Percentiles rank a stretch among this genome's conserved stretches.
Evolutionary conservation across 2,888 invertebrate species (phyloP).

Genomic region (Epinotia brunnichana): DNA sequence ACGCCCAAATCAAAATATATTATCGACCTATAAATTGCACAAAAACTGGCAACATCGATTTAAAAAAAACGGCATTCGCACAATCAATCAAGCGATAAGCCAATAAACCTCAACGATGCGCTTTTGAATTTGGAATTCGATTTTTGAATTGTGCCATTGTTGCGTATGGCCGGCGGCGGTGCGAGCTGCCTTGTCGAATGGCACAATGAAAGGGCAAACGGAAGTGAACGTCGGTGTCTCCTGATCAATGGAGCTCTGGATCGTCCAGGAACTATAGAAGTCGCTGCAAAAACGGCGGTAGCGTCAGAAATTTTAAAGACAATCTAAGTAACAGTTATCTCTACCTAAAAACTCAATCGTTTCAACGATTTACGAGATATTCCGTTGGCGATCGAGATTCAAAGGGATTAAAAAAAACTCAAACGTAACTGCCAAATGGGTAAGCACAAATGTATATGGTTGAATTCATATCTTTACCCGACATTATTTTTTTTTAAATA

Average conservation of each 20-base stretch:
- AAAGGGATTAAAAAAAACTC: background rate
- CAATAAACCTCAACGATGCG: conserved; percentile 84
- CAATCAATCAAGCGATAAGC: conserved; percentile 84
- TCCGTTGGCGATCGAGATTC: background rate
- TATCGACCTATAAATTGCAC: conserved; percentile 64
- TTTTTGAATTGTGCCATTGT: conserved; percentile 78
- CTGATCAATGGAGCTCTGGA: conserved; percentile 67
- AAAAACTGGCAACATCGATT: conserved; percentile 62
- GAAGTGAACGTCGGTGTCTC: conserved; percentile 78
- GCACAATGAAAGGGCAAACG: conserved; percentile 78
- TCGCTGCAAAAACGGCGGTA: conserved; percentile 62
- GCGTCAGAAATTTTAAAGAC: conserved; percentile 51
- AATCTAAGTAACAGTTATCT: conserved; percentile 1
- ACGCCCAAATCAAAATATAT: conserved; percentile 83
- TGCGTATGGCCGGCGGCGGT: conserved; percentile 74
- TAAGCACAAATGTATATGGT: background rate
- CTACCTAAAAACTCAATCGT: background rate
- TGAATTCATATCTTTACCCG: background rate
- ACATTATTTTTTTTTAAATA: background rate
- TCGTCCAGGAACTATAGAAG: conserved; percentile 77
- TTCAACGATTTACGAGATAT: background rate
- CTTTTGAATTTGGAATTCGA: conserved; percentile 82
- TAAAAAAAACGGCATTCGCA: conserved; percentile 74
- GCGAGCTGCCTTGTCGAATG: conserved; percentile 76
- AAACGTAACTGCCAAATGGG: background rate